These are phyloP conservation scores for Ramphastos sulfuratus DNA, from an alignment of 2,113 vertebrate genomes.

Conservation along the genomic window DNA sequence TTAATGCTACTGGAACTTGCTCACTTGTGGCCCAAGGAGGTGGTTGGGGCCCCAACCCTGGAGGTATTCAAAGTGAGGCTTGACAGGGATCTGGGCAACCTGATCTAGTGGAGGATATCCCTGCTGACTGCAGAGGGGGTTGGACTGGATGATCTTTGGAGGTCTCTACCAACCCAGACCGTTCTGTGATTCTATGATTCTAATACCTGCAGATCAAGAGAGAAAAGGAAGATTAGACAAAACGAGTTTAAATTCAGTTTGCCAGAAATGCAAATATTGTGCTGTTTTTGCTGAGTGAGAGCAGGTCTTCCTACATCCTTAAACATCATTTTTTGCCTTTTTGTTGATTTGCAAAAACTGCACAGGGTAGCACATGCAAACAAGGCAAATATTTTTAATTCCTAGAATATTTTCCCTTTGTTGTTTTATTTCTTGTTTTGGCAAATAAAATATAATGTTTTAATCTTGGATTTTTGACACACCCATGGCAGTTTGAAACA, in stretches of 20 bases:
- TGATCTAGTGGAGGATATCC: too few species aligned
- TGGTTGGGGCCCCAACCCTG: too few species aligned
- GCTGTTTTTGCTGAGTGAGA: background rate
- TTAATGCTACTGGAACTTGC: background rate
- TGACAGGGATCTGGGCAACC: too few species aligned
- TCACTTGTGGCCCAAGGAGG: background rate
- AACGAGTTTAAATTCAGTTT: background rate
- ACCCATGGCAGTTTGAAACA: background rate
- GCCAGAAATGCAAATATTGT: background rate
- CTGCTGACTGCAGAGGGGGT: too few species aligned
- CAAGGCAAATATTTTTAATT: background rate
- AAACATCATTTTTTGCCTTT: background rate
- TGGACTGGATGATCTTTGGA: too few species aligned
- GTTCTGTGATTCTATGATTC: too few species aligned
- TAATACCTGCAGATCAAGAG: background rate
- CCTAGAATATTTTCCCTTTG: background rate
- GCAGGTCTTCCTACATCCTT: background rate
- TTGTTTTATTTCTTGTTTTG: conserved; percentile 13
- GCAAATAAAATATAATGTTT: background rate
- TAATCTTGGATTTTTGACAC: background rate
- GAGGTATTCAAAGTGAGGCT: too few species aligned
- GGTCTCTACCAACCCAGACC: too few species aligned
- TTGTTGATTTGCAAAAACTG: background rate
- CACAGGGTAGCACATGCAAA: background rate
- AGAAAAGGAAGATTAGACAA: background rate